These are phyloP conservation scores for Pterocles gutturalis DNA, from an alignment of 2,113 vertebrate species.

Conservation along the genomic window DNA sequence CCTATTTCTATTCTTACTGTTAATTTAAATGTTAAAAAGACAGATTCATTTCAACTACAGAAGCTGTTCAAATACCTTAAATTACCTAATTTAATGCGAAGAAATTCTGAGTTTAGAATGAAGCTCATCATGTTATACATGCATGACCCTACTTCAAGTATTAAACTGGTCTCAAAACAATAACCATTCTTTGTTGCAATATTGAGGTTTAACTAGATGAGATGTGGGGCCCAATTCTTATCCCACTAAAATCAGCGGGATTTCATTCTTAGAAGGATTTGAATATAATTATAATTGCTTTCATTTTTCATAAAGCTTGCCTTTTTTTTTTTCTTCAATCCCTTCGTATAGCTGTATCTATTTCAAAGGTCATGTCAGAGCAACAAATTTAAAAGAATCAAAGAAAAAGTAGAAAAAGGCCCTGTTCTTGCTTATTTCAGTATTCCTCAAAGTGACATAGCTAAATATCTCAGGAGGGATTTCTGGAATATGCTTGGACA, in stretches of 20 bases:
- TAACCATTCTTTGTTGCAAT: constrained; percentile 32
- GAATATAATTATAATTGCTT: constrained; percentile 55
- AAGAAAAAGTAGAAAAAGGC: not conserved
- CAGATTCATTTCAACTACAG: constrained; percentile 16
- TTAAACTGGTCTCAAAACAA: constrained; percentile 59
- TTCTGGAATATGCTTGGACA: constrained; percentile 24
- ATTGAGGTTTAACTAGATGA: constrained; percentile 22
- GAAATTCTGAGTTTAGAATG: constrained; percentile 44
- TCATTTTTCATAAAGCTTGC: constrained; percentile 31
- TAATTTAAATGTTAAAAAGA: constrained; percentile 54
- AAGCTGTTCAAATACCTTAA: constrained; percentile 14
- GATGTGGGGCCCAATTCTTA: not conserved
- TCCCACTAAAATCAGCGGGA: constrained; percentile 36
- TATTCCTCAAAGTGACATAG: constrained; percentile 37
- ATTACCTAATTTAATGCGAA: constrained; percentile 40
- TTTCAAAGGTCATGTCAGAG: constrained; percentile 31
- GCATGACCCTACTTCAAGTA: constrained; percentile 35
- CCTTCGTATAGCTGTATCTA: not conserved
- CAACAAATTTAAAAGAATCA: not conserved
- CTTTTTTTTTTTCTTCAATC: constrained; percentile 25
- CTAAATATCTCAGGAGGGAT: constrained; percentile 44
- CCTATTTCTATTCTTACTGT: not conserved
- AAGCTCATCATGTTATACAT: constrained; percentile 27
- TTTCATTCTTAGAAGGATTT: constrained; percentile 62
- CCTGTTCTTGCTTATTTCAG: constrained; percentile 35